These are phyloP conservation scores for Triplophysa dalaica DNA, from an alignment of 2,113 vertebrate species.

Conservation along the genomic window DNA sequence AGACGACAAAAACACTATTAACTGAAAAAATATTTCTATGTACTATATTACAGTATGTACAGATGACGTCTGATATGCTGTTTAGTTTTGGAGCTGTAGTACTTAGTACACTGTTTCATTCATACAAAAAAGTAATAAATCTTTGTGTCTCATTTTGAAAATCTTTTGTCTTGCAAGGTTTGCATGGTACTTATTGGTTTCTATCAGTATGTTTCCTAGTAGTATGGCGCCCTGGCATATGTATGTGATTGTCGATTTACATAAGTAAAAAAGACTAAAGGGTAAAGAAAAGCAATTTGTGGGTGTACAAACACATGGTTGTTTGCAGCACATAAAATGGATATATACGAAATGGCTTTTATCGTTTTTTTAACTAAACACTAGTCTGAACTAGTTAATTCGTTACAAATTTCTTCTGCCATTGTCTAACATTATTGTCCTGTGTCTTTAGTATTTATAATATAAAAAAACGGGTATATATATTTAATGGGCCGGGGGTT, in stretches of 20 bases:
- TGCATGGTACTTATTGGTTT: conserved; percentile 84
- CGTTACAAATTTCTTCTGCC: conserved; percentile 75
- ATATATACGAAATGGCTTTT: conserved; percentile 46
- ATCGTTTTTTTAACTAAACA: no score
- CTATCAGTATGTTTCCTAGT: conserved; percentile 78
- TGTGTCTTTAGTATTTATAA: conserved; percentile 97
- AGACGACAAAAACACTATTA: conserved; percentile 63
- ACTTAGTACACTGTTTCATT: conserved; percentile 78
- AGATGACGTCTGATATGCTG: conserved; percentile 73
- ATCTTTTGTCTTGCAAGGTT: conserved; percentile 84
- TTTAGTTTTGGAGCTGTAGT: conserved; percentile 78
- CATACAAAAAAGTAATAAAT: conserved; percentile 71
- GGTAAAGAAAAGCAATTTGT: conserved; percentile 56
- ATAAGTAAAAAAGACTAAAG: conserved; percentile 52
- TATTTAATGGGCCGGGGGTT: conserved; percentile 86
- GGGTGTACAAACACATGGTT: conserved; percentile 64
- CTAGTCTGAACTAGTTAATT: no score
- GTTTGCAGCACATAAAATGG: conserved; percentile 59
- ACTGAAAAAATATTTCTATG: conserved; percentile 60
- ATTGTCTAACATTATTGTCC: conserved; percentile 88
- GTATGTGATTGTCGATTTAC: conserved; percentile 69
- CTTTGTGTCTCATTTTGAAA: conserved; percentile 81
- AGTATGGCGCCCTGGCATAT: conserved; percentile 66
- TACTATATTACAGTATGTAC: conserved; percentile 76
- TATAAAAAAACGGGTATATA: conserved; percentile 95